Base-by-base conservation (phyloP, 1,140 invertebrate species). In the Dendrolimus punctatus region DNA sequence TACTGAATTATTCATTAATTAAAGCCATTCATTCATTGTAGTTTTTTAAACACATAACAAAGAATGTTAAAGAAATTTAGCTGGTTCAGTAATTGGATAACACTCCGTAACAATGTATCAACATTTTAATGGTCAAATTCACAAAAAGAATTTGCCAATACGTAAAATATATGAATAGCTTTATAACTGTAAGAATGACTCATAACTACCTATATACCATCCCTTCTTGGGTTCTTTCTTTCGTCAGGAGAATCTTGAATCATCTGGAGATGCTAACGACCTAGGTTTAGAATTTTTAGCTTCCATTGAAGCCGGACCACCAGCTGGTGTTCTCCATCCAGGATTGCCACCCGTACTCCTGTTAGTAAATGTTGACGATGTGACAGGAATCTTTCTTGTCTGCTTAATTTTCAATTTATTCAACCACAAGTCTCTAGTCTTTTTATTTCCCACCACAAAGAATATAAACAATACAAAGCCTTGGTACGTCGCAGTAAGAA, bases 391-490 rank as follows among this genome's bases (percentile, higher is more conserved):
- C 54, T 85, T 87, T 8, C 78, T 70, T 0, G 75, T 83, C 67
- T 85, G 84, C 46, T 76, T 86, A 23, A 87, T 82, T 67, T 77
- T 80, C 43, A 88, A 62, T 51, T 84, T 79, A 48, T 87, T 80
- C 46, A 85, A 62, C 88, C 89, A 90, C 39, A 89, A 55, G 52
- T 85, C 80, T 46, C 88, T 75, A 1, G 88, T 88, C 63, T 87
- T 88, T 51, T 87, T 87, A 62, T 89, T 88, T 8, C 87, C 80
- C 4, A 88, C 41, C 2, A 90, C 79, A 56, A 89, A 89, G 66
- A 90, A 89, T 8, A 89, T 40, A 60, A 88, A 89, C 41, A 89
- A 57, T 7, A 89, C 79, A 40, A 88, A 83, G 0, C 89, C 89
- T 74, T 90, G 89, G 48, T 83, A 77, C 0, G 88, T 88, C 0